phyloP scores from a whole-genome alignment of 1,140 invertebrate species.

The Brachionus manjavacas region DNA sequence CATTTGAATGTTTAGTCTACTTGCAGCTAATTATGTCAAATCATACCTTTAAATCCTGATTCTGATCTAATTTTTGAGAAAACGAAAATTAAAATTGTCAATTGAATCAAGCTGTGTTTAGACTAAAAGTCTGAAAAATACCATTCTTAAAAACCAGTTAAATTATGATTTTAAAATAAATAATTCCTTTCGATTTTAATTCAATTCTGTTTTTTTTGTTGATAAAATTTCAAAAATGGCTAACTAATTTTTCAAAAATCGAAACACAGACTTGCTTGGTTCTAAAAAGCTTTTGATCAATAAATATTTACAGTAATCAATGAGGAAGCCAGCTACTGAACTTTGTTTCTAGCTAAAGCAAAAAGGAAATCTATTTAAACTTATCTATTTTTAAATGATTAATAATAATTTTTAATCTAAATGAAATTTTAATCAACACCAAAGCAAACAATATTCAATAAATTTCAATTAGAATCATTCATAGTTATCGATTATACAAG shows the following conservation, averaged over 20 bases:
- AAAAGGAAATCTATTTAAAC: neutral
- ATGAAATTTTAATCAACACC: constrained; percentile 20
- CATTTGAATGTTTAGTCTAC: neutral
- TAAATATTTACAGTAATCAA: neutral
- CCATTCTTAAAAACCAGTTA: no score
- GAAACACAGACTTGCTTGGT: neutral
- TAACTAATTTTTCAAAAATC: neutral
- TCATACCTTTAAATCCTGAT: neutral
- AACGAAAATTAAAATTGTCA: neutral
- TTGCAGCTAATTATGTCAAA: neutral
- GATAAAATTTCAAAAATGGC: neutral
- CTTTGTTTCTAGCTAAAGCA: neutral
- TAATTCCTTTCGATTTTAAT: neutral
- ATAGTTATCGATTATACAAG: constrained; percentile 6
- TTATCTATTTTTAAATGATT: neutral
- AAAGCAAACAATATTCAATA: constrained; percentile 6
- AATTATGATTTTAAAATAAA: neutral
- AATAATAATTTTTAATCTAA: constrained; percentile 24
- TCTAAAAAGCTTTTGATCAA: neutral
- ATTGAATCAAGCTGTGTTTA: neutral
- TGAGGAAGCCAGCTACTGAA: neutral
- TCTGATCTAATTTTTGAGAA: neutral
- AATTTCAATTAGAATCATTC: constrained; percentile 17
- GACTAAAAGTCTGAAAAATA: neutral
- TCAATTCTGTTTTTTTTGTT: neutral